These are phyloP conservation scores for Spilosoma lubricipeda DNA, from an alignment of 2,888 invertebrate genomes.

Conservation along the genomic window DNA sequence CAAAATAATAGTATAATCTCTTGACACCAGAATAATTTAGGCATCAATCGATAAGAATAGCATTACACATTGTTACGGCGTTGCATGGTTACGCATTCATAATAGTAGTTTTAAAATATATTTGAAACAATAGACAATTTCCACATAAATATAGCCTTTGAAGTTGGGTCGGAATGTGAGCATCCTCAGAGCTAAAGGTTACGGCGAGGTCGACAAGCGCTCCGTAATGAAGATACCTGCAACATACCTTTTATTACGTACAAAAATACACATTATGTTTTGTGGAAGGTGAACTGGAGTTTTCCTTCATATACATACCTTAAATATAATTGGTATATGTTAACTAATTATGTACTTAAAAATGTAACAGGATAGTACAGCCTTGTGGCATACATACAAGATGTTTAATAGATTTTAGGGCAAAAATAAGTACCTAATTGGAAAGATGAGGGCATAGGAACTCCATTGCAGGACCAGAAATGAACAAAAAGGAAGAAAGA, in stretches of 20 bases:
- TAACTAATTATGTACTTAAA: background rate
- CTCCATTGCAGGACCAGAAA: background rate
- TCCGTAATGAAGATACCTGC: conserved; percentile 55
- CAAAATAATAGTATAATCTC: background rate
- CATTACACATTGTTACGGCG: conserved; percentile 7
- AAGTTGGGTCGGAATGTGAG: conserved; percentile 77
- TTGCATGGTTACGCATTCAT: conserved; percentile 28
- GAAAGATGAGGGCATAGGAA: background rate
- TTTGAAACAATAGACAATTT: conserved; percentile 65
- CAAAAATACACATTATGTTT: conserved; percentile 68
- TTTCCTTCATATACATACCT: conserved; percentile 21
- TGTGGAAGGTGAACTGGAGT: conserved; percentile 66
- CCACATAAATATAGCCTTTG: conserved; percentile 69
- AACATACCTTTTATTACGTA: conserved; percentile 56
- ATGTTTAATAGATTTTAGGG: background rate
- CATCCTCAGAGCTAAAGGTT: conserved; percentile 79
- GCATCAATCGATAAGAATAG: conserved; percentile 23
- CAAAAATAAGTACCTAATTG: background rate
- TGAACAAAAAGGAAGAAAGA: too few species aligned
- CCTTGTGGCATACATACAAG: too few species aligned
- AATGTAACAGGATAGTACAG: background rate
- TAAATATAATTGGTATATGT: background rate
- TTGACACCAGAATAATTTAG: conserved; percentile 8
- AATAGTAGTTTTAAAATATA: conserved; percentile 45
- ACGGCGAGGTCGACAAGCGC: conserved; percentile 69